phyloP scores from a whole-genome alignment of 2,888 invertebrate genomes.

The Esperia sulphurella region DNA sequence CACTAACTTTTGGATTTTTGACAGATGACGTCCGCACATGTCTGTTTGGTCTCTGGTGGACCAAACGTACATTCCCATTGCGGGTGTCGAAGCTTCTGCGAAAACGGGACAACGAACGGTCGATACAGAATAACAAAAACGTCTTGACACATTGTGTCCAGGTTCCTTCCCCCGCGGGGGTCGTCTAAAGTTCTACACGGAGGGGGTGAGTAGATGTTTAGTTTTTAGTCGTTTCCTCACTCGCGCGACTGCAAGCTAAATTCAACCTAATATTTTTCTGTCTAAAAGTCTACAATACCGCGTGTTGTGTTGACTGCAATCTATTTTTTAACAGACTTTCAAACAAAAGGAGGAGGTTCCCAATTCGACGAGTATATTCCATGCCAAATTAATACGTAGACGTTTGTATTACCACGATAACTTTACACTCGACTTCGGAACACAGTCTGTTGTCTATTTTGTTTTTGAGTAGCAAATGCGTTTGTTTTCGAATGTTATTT shows the following conservation, averaged over 20 bases:
- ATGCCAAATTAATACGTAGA: no score
- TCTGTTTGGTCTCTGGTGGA: slow-evolving; percentile 13
- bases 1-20: slow-evolving; percentile 39
- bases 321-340: not conserved
- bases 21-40: slow-evolving; percentile 47
- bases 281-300: not conserved
- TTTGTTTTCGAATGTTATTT: no score
- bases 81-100: no score
- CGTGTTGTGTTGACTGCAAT: not conserved
- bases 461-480: no score
- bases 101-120: not conserved
- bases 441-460: no score
- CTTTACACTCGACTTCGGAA: no score
- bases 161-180: not conserved
- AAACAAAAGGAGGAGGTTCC: no score
- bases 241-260: not conserved
- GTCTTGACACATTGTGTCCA: not conserved
- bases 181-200: not conserved
- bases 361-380: no score
- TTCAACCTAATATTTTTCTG: not conserved
- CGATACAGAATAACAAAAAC: not conserved
- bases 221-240: not conserved
- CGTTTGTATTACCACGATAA: no score
- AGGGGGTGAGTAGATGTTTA: not conserved
- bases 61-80: not conserved